These are phyloP conservation scores for Myotis planiceps DNA, from an alignment of 2,797 vertebrate genomes.

Conservation along the genomic window DNA sequence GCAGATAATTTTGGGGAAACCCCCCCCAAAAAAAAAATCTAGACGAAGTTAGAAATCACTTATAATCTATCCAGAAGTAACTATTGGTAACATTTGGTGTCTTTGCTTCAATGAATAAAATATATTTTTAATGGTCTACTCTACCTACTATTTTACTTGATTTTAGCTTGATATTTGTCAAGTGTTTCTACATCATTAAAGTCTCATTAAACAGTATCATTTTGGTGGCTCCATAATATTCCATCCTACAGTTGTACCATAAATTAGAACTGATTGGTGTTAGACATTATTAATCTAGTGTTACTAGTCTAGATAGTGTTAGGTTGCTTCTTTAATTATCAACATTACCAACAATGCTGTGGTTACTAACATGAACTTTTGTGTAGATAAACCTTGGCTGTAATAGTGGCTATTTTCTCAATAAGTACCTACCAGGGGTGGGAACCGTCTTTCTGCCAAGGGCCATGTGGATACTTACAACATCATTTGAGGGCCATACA, in stretches of 20 bases:
- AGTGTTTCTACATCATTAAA: not conserved
- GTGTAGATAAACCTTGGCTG: not conserved
- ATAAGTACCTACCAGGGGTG: not conserved
- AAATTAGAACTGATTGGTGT: not conserved
- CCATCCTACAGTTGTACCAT: not conserved
- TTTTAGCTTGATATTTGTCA: constrained; percentile 15
- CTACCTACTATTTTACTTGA: not conserved
- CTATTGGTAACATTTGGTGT: not conserved
- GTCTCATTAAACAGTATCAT: not conserved
- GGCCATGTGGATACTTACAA: too few relatives aligned
- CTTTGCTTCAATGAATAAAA: not conserved
- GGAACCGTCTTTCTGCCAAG: too few relatives aligned
- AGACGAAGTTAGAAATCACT: not conserved
- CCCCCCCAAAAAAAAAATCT: not conserved
- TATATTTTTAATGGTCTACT: not conserved
- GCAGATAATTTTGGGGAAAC: not conserved
- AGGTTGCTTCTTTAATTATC: not conserved
- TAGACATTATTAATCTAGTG: not conserved
- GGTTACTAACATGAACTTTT: not conserved
- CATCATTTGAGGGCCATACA: too few relatives aligned
- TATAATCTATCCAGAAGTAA: not conserved
- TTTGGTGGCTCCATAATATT: not conserved
- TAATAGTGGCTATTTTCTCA: not conserved
- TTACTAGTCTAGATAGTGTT: not conserved
- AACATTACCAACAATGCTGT: not conserved